Base-by-base conservation (phyloP, 1,140 invertebrate genomes). In the Drosophila virilis region DNA sequence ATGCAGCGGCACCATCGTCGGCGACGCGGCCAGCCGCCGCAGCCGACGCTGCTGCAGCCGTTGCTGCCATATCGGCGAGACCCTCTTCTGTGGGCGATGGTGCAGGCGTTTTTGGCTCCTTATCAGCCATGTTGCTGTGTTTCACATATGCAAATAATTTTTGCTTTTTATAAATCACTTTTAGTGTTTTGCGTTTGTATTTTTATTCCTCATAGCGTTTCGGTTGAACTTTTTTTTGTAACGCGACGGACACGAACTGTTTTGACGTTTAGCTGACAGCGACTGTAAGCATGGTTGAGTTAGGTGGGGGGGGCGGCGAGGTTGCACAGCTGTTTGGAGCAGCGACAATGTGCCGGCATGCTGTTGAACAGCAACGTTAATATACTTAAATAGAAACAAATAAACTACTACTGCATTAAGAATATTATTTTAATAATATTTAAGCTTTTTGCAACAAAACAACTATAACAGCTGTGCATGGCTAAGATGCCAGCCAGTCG, bases 31-130 rank as follows among this genome's bases (percentile, higher is more conserved):
- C 38, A 15, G 1, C 17, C 17, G 17, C 17, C 17, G 40, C 51
- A 70, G 69, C 6, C 48, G 48, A n/a, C n/a, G 54, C 68, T 35
- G 76, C 64, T 22, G 50, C 52, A 12, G 50, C 33, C 33, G 51
- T 35, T 12, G 77, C 50, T 22, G 72, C 55, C 15, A 78, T 59
- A 61, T 73, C 69, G 38, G 65, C 74, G 10, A 78, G 38, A 17
- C 66, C 79, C 58, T 88, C 90, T 60, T 91, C 90, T 7, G 80
- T 91, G 2, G 90, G 90, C 37, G 90, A 91, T 42, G 90, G 85
- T 45, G 88, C 88, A n/a, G 88, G 88, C 9, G 89, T 91, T 40
- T 64, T 88, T 55, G 83, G 83, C 83, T 88, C 69, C 15, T 82
- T 74, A 43, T 88, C 80, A 51, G 65, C 77, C 83, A 88, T 86